phyloP scores from a whole-genome alignment of 2,888 invertebrate genomes.

The Hydriomena furcata region DNA sequence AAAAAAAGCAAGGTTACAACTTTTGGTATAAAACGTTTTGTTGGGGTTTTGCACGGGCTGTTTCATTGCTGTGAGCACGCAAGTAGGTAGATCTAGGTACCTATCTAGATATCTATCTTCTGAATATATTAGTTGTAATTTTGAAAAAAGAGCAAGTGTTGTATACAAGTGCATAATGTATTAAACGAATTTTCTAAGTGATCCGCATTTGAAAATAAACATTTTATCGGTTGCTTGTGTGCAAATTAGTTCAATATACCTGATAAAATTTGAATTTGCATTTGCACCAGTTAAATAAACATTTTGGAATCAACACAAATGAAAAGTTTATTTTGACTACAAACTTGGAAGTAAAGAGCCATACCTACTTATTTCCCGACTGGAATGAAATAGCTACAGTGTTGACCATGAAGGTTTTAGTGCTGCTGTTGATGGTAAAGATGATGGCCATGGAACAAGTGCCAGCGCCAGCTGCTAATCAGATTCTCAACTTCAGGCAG shows the following conservation, averaged over 20 bases:
- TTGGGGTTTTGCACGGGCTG: conserved; percentile 26
- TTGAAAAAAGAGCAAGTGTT: not conserved
- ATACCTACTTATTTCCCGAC: too few species aligned
- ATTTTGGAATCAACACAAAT: too few species aligned
- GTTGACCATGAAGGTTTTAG: conserved; percentile 17
- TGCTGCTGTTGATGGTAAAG: conserved; percentile 20
- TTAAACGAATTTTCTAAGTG: too few species aligned
- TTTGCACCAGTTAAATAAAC: too few species aligned
- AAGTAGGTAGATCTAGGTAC: not conserved
- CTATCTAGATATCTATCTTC: not conserved
- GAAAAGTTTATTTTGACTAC: not conserved
- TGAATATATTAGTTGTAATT: not conserved
- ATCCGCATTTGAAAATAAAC: too few species aligned
- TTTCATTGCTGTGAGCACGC: conserved; percentile 19
- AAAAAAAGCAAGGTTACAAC: conserved; percentile 24
- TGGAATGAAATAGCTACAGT: not conserved
- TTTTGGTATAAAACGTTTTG: conserved; percentile 25
- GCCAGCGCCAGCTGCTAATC: conserved; percentile 53
- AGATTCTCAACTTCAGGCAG: conserved; percentile 55
- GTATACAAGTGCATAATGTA: not conserved
- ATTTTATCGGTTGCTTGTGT: too few species aligned
- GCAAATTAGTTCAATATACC: too few species aligned
- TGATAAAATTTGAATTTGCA: too few species aligned
- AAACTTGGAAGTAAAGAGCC: too few species aligned
- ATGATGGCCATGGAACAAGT: conserved; percentile 29